Conservation (phyloP, 1,140 invertebrate species). For the Patella vulgata region DNA sequence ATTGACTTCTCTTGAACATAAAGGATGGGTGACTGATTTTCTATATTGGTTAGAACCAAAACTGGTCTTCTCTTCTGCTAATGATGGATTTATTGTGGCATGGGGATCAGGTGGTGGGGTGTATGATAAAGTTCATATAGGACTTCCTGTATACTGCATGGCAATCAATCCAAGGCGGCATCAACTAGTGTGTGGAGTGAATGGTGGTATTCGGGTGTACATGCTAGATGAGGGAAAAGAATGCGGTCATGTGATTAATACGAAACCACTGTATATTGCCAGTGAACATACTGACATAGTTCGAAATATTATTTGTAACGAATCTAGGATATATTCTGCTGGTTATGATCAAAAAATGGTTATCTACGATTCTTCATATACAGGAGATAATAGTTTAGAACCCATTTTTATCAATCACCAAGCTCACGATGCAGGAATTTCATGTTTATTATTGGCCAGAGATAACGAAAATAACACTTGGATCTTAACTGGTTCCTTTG, state of each 20-base stretch:
- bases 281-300: constrained; percentile 65
- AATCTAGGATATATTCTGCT: constrained; percentile 63
- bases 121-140: constrained; percentile 58
- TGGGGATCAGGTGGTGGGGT: constrained; percentile 59
- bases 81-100: constrained; percentile 60
- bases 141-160: constrained; percentile 65
- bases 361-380: constrained; percentile 65
- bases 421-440: constrained; percentile 66
- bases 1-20: constrained; percentile 50
- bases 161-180: constrained; percentile 56
- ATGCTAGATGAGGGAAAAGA: constrained; percentile 62
- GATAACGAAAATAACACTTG: constrained; percentile 65
- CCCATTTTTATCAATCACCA: constrained; percentile 49
- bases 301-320: constrained; percentile 59
- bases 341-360: constrained; percentile 64
- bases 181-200: constrained; percentile 63
- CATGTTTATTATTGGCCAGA: constrained; percentile 60
- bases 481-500: constrained; percentile 67
- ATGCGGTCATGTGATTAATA: constrained; percentile 59
- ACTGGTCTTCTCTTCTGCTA: constrained; percentile 59
- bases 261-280: constrained; percentile 45
- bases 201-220: constrained; percentile 59
- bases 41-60: constrained; percentile 60
- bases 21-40: constrained; percentile 65
- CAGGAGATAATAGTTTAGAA: constrained; percentile 55